Percentiles rank a stretch among this genome's conserved stretches.
These are phyloP conservation scores for Cyprinodon brontotheroides DNA, from an alignment of 2,113 vertebrate species.

Conservation along the genomic window DNA sequence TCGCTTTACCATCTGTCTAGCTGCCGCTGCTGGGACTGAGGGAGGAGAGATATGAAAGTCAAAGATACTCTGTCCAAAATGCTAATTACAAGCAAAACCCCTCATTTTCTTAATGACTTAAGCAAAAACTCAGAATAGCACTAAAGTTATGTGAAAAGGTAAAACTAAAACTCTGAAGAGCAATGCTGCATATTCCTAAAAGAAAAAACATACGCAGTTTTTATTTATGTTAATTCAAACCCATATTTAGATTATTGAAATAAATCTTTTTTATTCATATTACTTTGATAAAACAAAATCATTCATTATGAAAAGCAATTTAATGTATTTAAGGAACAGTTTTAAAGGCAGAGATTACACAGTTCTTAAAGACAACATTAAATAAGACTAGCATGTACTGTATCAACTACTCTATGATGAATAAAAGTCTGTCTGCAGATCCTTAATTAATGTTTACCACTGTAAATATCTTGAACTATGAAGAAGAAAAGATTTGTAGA, in stretches of 20 bases:
- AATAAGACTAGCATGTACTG: not conserved
- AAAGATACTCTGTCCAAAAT: not conserved
- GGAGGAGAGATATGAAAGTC: not conserved
- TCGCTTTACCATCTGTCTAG: constrained; percentile 50
- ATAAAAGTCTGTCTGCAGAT: not conserved
- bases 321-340: not conserved
- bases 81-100: not conserved
- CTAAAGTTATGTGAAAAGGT: no score
- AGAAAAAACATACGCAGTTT: not conserved
- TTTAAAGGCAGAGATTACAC: not conserved
- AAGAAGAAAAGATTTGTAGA: not conserved
- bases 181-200: not conserved
- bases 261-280: not conserved
- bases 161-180: not conserved
- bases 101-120: not conserved
- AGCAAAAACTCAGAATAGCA: not conserved
- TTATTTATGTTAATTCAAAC: no score
- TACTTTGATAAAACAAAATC: not conserved
- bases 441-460: not conserved
- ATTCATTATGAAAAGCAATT: not conserved
- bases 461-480: not conserved
- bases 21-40: constrained; percentile 25
- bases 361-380: not conserved
- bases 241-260: no score
- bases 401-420: not conserved